These are phyloP conservation scores for Idaea aversata DNA, from an alignment of 2,888 invertebrate genomes.

Conservation along the genomic window DNA sequence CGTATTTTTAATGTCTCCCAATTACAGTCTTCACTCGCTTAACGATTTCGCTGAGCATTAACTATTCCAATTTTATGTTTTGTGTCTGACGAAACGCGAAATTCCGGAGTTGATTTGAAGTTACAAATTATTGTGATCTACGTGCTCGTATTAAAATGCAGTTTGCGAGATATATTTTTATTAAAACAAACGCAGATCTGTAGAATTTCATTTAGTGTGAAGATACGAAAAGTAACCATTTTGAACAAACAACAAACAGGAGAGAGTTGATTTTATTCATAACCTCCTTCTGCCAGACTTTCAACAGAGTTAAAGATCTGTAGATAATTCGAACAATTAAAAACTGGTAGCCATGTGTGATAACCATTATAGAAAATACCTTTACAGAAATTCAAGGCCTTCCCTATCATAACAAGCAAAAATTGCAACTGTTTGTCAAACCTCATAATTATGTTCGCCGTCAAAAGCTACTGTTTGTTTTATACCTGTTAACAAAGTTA, in stretches of 20 bases:
- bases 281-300: background rate
- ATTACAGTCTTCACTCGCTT: constrained; percentile 74
- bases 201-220: background rate
- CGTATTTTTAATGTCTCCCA: constrained; percentile 76
- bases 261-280: background rate
- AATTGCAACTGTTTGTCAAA: constrained; percentile 15
- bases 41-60: constrained; percentile 76
- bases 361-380: background rate
- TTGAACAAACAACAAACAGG: background rate
- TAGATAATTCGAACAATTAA: background rate
- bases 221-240: background rate
- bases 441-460: constrained; percentile 14
- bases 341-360: background rate
- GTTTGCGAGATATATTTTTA: background rate
- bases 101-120: constrained; percentile 41
- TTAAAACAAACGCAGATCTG: background rate
- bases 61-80: constrained; percentile 78
- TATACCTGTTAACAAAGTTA: constrained; percentile 8
- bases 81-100: constrained; percentile 57
- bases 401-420: background rate
- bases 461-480: constrained; percentile 20
- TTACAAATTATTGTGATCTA: constrained; percentile 7
- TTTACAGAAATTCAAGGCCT: background rate
- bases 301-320: background rate
- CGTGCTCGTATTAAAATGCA: background rate